Conservation (phyloP, 2,888 invertebrate genomes). For the Caenorhabditis sp. region DNA sequence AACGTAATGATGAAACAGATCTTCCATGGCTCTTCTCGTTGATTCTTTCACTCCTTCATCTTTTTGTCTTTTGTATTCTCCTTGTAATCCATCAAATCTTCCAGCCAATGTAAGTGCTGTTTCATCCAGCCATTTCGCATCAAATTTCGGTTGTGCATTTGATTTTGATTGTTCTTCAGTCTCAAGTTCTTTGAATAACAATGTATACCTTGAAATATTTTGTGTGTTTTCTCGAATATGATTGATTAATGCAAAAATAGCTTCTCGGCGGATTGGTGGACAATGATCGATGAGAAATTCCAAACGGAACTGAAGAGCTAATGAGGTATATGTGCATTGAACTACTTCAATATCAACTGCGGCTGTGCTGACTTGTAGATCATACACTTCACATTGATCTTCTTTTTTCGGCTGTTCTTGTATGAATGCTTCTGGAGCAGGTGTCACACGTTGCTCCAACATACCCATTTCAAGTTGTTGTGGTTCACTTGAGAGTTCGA, state of each 20-base stretch:
- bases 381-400: conserved; percentile 20
- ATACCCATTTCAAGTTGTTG: conserved; percentile 7
- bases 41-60: conserved; percentile 70
- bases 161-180: neutral
- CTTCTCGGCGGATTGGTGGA: conserved; percentile 43
- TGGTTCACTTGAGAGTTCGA: neutral
- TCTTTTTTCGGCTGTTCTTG: conserved; percentile 3
- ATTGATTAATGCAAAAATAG: conserved; percentile 37
- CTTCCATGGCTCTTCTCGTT: conserved; percentile 90
- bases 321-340: conserved; percentile 5
- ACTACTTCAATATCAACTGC: conserved; percentile 31
- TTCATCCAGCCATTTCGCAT: conserved; percentile 37
- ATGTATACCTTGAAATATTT: conserved; percentile 19
- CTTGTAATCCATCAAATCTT: conserved; percentile 41
- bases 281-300: conserved; percentile 49
- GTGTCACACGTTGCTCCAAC: neutral
- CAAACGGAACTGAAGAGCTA: conserved; percentile 18
- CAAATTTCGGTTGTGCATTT: conserved; percentile 5
- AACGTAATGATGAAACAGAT: conserved; percentile 94
- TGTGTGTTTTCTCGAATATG: conserved; percentile 15
- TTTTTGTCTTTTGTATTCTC: conserved; percentile 63
- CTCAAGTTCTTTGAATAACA: conserved; percentile 26
- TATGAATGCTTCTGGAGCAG: neutral
- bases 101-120: conserved; percentile 1
- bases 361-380: conserved; percentile 12